Evolutionary conservation across 2,113 vertebrate genomes (phyloP), one percentile per base, ranked within the genome.

Genomic region (Maccullochella peelii): DNA sequence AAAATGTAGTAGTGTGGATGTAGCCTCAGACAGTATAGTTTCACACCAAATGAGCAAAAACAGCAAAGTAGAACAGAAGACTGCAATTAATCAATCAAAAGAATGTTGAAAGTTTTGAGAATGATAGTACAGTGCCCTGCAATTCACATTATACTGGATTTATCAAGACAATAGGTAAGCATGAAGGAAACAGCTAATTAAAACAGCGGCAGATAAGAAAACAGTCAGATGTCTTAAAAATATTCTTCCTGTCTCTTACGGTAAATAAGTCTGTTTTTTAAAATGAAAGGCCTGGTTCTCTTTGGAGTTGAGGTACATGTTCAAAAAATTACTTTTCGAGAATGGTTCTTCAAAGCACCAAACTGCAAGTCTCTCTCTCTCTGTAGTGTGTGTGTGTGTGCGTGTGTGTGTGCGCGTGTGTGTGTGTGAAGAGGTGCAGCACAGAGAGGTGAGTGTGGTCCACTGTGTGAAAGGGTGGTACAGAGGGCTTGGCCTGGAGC

Each of bases 361-460:
- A 44, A 27, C 38, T 65, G 25, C 18, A 57, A 72, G 12, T 6
- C 5, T 30, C 11, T 10, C n/a, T 70, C 25, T 61, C 11, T 74
- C n/a, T 38, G n/a, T 67, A 44, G 42, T 62, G 5, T 69, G 38
- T 61, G 77, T 86, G 49, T 58, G 44, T 68, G 42, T 71, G 2
- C 59, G 38, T 70, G 77, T 86, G 49, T 58, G 40, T 62, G 33
- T 77, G 57, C 63, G 61, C 80, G 40, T 79, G 16, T 73, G 57
- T 61, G 55, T 85, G 58, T 85, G 73, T 83, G 72, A n/a, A 25
- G 42, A 58, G 20, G 77, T 20, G 55, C 33, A 77, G 62, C 68
- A 67, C 40, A 74, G 38, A 58, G 71, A 87, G 87, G 82, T 86
- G 78, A 90, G 93, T 89, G 91, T 92, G 91, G 92, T 91, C 91